These are phyloP conservation scores for Pardosa pseudoannulata DNA, from an alignment of 2,888 invertebrate species.

Conservation along the genomic window DNA sequence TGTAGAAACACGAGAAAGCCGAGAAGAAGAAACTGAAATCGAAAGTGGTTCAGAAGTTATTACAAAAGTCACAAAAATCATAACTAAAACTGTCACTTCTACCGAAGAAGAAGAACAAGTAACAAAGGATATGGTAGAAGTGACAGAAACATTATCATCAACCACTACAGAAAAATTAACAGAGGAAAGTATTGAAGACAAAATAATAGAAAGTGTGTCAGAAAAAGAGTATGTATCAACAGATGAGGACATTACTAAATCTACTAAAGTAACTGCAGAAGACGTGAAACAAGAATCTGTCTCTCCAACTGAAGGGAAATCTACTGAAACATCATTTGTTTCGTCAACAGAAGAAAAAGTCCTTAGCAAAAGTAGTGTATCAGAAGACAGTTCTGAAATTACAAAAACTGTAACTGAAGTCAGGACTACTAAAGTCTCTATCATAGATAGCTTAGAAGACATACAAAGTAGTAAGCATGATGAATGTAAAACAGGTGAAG, in stretches of 20 bases:
- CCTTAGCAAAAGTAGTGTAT: not conserved
- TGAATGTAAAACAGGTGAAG: not conserved
- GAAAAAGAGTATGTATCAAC: too few species aligned
- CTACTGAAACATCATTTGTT: not conserved
- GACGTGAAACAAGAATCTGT: too few species aligned
- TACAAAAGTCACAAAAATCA: not conserved
- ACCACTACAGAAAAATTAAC: not conserved
- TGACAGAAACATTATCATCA: not conserved
- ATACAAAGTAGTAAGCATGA: not conserved
- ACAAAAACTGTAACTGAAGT: not conserved
- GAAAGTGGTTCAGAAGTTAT: not conserved
- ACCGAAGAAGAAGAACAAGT: not conserved
- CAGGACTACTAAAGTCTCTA: not conserved
- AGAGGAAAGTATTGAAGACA: not conserved
- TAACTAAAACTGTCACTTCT: not conserved
- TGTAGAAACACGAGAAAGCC: not conserved
- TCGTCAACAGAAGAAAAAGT: not conserved
- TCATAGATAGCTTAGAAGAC: not conserved
- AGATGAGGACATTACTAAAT: too few species aligned
- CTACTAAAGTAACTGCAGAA: too few species aligned
- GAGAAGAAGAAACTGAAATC: not conserved
- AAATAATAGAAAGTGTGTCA: not conserved
- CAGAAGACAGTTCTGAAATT: conserved; percentile 6
- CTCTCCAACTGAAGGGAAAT: not conserved
- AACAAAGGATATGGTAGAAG: not conserved